Base-by-base conservation (phyloP, 2,888 invertebrate genomes). In the Caenorhabditis sulstoni region DNA sequence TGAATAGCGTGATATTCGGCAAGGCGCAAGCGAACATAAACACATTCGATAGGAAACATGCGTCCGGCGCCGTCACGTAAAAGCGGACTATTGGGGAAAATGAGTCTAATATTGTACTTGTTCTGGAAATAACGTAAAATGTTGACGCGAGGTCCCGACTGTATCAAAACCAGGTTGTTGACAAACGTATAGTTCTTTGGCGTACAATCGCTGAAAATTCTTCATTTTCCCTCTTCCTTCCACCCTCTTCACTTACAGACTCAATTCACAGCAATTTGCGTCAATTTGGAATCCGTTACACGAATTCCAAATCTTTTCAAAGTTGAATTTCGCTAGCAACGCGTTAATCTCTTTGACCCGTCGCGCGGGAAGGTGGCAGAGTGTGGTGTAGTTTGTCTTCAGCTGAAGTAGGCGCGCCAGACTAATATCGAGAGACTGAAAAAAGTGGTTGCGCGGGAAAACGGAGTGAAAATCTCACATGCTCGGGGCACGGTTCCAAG, bases 151-250 rank as follows among this genome's bases (percentile, higher is more conserved):
- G 18, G 39, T 7, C 11, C 22, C 9, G 14, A 39, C 16, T 18
- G 14, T 16, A 39, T 37, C 3, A 20, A 20, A 39, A 39, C n/a
- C 20, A 16, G 11, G 4, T n/a, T 37, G 22, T 37, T 57, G 3
- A 52, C 16, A 29, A 64, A 62, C 9, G 12, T 9, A 22, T 49
- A 18, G 20, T 64, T 64, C 18, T 39, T 39, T 7, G 64, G 64
- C 0, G 64, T 64, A 0, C 52, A 14, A 16, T 64, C 64, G 4
- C 64, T 64, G 39, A 39, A 64, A 64, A 18, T 16, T 2, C 12
- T 8, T n/a, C n/a, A n/a, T n/a, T n/a, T n/a, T n/a, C n/a, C n/a
- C n/a, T n/a, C n/a, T n/a, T n/a, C n/a, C n/a, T n/a, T n/a, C n/a
- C n/a, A n/a, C n/a, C n/a, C n/a, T n/a, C n/a, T n/a, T n/a, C n/a